These are phyloP conservation scores for Ennomos quercinarius DNA, from an alignment of 2,888 invertebrate species.

Conservation along the genomic window DNA sequence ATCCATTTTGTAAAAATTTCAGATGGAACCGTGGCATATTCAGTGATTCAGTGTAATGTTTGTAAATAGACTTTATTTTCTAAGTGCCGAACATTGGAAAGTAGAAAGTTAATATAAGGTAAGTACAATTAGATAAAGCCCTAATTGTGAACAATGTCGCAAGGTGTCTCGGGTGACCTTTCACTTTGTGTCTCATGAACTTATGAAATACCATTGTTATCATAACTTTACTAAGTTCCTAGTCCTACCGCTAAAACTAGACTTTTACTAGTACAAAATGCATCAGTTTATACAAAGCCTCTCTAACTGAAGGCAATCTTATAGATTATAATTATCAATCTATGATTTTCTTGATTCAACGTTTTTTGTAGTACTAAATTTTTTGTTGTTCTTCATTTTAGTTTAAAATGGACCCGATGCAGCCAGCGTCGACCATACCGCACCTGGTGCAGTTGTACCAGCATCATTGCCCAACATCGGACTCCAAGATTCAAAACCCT, in stretches of 20 bases:
- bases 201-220: slow-evolving; percentile 7
- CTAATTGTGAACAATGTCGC: slow-evolving; percentile 6
- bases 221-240: not conserved
- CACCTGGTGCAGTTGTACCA: slow-evolving; percentile 75
- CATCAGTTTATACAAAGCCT: too few relatives aligned
- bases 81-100: slow-evolving; percentile 20
- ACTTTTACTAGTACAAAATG: too few relatives aligned
- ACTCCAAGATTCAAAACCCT: slow-evolving; percentile 56
- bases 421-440: slow-evolving; percentile 57
- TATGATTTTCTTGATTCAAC: too few relatives aligned
- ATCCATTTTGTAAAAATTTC: slow-evolving; percentile 48
- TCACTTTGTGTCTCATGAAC: slow-evolving; percentile 18
- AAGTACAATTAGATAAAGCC: slow-evolving; percentile 8
- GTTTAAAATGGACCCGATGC: slow-evolving; percentile 70
- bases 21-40: slow-evolving; percentile 60
- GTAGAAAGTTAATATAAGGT: slow-evolving; percentile 22
- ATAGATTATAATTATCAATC: too few relatives aligned
- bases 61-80: slow-evolving; percentile 40
- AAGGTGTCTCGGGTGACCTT: slow-evolving; percentile 28
- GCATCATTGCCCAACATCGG: slow-evolving; percentile 59
- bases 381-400: slow-evolving; percentile 32
- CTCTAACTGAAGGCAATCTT: too few relatives aligned
- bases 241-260: not conserved
- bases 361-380: too few relatives aligned
- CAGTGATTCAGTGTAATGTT: slow-evolving; percentile 39